phyloP scores from a whole-genome alignment of 2,797 vertebrate genomes.

The Sparidentex hasta region DNA sequence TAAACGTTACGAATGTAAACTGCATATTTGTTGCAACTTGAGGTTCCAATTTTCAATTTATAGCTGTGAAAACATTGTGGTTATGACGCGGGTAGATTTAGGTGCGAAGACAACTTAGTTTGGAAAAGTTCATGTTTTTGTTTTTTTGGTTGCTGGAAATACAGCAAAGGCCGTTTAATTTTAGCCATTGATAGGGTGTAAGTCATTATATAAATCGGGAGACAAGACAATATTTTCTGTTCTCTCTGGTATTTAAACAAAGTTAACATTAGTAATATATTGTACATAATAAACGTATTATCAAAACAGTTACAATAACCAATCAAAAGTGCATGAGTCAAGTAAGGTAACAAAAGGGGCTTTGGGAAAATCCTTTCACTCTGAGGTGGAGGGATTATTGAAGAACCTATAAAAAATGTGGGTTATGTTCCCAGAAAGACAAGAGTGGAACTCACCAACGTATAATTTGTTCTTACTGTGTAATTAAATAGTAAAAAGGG shows the following conservation, averaged over 20 bases:
- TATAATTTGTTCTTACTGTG: background rate
- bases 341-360: background rate
- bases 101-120: too few species aligned
- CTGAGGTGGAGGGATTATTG: background rate
- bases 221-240: background rate
- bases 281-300: background rate
- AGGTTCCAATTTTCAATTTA: too few species aligned
- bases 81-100: too few species aligned
- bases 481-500: background rate
- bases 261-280: background rate
- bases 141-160: too few species aligned
- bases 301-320: background rate
- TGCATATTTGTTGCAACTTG: too few species aligned
- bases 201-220: background rate
- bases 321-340: background rate
- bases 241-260: background rate
- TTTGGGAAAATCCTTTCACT: background rate
- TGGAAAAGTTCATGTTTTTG: too few species aligned
- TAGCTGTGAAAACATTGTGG: too few species aligned
- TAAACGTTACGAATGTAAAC: too few species aligned
- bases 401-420: background rate
- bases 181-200: too few species aligned
- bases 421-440: background rate
- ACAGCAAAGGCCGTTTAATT: too few species aligned
- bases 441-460: background rate